Conservation (phyloP, 2,797 vertebrate genomes). For the Scolopax bukidnonensis region DNA sequence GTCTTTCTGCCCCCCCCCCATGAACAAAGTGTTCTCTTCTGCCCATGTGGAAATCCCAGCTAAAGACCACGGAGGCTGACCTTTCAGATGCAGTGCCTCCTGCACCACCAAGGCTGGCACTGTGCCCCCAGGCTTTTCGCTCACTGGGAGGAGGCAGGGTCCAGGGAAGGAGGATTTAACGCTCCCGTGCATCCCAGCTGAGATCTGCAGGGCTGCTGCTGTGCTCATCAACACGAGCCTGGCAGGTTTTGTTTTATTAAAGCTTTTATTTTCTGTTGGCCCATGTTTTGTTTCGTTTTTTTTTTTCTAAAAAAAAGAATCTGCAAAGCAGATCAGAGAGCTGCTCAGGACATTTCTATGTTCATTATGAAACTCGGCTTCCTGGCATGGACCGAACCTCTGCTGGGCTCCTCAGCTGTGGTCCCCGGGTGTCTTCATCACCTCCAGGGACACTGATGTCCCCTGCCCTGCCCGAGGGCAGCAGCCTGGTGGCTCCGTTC, state of each 20-base stretch:
- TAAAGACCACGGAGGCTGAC: accelerated
- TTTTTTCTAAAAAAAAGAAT: not conserved
- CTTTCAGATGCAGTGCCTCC: not conserved
- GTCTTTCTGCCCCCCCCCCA: not conserved
- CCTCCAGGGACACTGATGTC: not conserved
- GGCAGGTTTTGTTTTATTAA: not conserved
- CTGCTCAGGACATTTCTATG: not conserved
- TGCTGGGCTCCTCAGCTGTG: not conserved
- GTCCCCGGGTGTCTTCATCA: not conserved
- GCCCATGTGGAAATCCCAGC: not conserved
- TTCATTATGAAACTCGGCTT: not conserved
- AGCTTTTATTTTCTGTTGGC: not conserved
- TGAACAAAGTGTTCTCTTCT: not conserved
- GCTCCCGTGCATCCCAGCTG: accelerated
- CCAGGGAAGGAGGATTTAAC: not conserved
- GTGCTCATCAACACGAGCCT: accelerated
- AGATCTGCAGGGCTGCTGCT: not conserved
- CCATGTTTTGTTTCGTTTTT: not conserved
- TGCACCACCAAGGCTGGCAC: not conserved
- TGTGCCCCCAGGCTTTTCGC: not conserved
- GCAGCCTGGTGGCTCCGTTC: accelerated
- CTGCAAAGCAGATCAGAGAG: not conserved
- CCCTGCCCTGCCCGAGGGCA: not conserved
- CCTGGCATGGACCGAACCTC: accelerated
- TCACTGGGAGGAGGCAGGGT: not conserved